Percentiles rank a stretch among this genome's conserved stretches.
These are phyloP conservation scores for Melipona beecheii DNA, from an alignment of 2,888 invertebrate genomes.

Conservation along the genomic window DNA sequence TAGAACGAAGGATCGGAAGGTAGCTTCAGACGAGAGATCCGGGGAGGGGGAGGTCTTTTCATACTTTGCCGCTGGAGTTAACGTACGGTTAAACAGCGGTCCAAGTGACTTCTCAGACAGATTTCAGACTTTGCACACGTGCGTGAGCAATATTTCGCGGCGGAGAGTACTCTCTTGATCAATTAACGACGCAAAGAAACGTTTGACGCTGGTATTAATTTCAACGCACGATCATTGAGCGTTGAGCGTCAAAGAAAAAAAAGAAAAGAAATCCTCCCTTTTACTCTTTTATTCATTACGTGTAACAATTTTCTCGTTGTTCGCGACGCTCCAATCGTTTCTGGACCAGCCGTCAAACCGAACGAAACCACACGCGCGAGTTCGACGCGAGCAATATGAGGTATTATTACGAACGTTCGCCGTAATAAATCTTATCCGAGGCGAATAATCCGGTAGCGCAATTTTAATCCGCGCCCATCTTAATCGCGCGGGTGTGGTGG, in stretches of 20 bases:
- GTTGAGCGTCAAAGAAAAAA: no score
- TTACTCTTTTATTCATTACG: no score
- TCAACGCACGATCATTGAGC: not conserved
- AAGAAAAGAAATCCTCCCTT: no score
- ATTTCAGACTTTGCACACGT: no score
- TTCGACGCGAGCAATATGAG: not conserved
- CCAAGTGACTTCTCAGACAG: no score
- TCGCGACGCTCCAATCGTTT: not conserved
- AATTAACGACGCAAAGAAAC: no score
- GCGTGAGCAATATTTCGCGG: no score
- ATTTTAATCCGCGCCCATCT: conserved; percentile 71
- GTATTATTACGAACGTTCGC: not conserved
- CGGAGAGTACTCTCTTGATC: no score
- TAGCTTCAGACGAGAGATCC: not conserved
- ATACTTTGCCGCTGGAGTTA: no score
- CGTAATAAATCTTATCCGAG: conserved; percentile 52
- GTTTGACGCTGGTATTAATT: not conserved
- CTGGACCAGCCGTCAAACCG: not conserved
- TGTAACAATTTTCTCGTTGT: no score
- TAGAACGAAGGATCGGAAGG: not conserved
- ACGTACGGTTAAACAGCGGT: not conserved
- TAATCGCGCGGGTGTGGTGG: conserved; percentile 72
- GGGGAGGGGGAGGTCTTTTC: no score
- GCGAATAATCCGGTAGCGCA: conserved; percentile 49
- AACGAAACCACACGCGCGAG: not conserved